These are phyloP conservation scores for Schizaphis graminum DNA, from an alignment of 2,888 invertebrate genomes.

Conservation along the genomic window DNA sequence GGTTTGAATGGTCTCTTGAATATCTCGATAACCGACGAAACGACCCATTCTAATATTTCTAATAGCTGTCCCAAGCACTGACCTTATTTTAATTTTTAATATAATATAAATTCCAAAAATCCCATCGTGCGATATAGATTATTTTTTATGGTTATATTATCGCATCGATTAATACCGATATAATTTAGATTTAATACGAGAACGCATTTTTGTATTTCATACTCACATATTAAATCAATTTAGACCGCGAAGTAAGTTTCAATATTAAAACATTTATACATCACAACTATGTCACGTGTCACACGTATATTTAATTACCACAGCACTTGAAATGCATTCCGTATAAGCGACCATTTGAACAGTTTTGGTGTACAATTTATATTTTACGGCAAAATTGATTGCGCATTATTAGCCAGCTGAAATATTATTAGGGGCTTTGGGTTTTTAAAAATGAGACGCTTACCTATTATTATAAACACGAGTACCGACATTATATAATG, in stretches of 20 bases:
- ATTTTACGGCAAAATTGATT: neutral
- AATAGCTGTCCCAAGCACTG: neutral
- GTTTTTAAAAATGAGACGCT: neutral
- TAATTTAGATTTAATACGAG: neutral
- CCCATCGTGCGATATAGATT: neutral
- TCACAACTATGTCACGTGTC: neutral
- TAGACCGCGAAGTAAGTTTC: neutral
- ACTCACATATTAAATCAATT: neutral
- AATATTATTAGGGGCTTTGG: neutral
- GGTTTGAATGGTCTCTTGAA: neutral
- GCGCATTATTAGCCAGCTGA: neutral
- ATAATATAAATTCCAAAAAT: neutral
- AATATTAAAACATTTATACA: neutral
- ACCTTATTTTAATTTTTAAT: neutral
- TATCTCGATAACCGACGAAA: neutral
- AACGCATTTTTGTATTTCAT: neutral
- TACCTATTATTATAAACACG: neutral
- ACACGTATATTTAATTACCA: neutral
- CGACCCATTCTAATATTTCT: neutral
- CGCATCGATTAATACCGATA: neutral
- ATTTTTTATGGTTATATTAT: neutral
- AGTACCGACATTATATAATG: neutral
- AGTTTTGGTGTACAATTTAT: neutral
- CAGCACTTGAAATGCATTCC: neutral
- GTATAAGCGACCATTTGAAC: neutral